Evolutionary conservation across 2,113 vertebrate species (phyloP).

Genomic region (Takifugu flavidus): DNA sequence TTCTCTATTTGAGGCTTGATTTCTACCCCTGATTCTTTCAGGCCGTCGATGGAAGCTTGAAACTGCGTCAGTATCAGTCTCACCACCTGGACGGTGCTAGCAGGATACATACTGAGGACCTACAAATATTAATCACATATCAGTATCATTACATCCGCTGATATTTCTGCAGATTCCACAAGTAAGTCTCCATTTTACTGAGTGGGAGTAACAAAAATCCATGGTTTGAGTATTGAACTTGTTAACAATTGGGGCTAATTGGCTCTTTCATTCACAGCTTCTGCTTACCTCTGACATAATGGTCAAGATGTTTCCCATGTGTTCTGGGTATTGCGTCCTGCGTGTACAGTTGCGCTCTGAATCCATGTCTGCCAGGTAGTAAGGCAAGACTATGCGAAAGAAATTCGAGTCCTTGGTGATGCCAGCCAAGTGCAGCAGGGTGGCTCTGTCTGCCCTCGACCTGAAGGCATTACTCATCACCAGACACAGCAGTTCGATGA

Average conservation of each 20-base stretch:
- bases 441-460: slow-evolving; percentile 75
- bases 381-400: slow-evolving; percentile 77
- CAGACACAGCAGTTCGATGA: slow-evolving; percentile 82
- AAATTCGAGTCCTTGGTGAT: slow-evolving; percentile 85
- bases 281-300: slow-evolving; percentile 76
- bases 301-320: slow-evolving; percentile 80
- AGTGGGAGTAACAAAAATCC: background rate
- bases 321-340: slow-evolving; percentile 76
- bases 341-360: slow-evolving; percentile 66
- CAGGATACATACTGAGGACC: slow-evolving; percentile 82
- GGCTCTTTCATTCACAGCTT: background rate
- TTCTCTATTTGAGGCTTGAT: slow-evolving; percentile 75
- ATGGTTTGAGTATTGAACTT: background rate
- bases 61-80: slow-evolving; percentile 81
- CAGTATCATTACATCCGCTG: background rate
- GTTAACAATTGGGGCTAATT: background rate
- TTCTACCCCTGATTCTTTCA: slow-evolving; percentile 78
- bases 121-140: slow-evolving; percentile 39
- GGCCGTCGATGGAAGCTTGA: slow-evolving; percentile 73
- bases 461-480: slow-evolving; percentile 82
- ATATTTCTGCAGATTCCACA: background rate
- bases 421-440: slow-evolving; percentile 78
- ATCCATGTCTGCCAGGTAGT: slow-evolving; percentile 79
- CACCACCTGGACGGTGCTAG: slow-evolving; percentile 78
- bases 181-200: background rate